A percentile compares a stretch with the other conserved stretches of the same genome.
phyloP scores from a whole-genome alignment of 2,888 invertebrate species.

The Mimumesa dahlbomi region DNA sequence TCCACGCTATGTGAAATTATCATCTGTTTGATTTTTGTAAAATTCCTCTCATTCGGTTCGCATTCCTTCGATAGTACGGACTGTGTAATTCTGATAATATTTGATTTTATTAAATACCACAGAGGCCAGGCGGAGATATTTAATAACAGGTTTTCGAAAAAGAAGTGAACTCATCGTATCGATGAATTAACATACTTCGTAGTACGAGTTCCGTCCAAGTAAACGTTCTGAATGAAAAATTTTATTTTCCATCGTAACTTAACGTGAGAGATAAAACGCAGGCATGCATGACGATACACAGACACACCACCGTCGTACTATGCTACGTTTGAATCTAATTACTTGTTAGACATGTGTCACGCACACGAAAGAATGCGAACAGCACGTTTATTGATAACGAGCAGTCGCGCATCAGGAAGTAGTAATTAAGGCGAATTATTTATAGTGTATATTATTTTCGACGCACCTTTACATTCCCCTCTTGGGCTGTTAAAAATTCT shows the following conservation, averaged over 20 bases:
- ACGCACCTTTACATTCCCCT: constrained; percentile 3
- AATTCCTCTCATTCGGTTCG: too few relatives aligned
- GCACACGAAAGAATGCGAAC: constrained; percentile 37
- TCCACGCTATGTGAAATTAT: too few relatives aligned
- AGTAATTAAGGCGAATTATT: constrained; percentile 46
- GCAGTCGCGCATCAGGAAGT: constrained; percentile 39
- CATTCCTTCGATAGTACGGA: too few relatives aligned
- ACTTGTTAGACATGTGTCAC: constrained; percentile 26
- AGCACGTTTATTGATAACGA: constrained; percentile 44
- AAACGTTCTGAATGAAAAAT: too few relatives aligned
- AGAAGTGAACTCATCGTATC: too few relatives aligned
- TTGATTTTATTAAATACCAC: too few relatives aligned
- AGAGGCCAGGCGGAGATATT: too few relatives aligned
- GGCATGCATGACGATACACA: not conserved
- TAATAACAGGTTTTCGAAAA: too few relatives aligned
- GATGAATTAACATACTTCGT: too few relatives aligned
- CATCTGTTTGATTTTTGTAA: too few relatives aligned
- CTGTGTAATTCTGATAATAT: too few relatives aligned
- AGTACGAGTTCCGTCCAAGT: too few relatives aligned
- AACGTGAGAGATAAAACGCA: constrained; percentile 1
- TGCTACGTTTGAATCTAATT: constrained; percentile 24
- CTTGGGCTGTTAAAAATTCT: not conserved
- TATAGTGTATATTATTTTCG: constrained; percentile 23
- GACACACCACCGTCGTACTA: not conserved
- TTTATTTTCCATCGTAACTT: not conserved